Percentiles rank a stretch among this genome's conserved stretches.
These are phyloP conservation scores for Anguilla rostrata DNA, from an alignment of 2,113 vertebrate species.

Conservation along the genomic window DNA sequence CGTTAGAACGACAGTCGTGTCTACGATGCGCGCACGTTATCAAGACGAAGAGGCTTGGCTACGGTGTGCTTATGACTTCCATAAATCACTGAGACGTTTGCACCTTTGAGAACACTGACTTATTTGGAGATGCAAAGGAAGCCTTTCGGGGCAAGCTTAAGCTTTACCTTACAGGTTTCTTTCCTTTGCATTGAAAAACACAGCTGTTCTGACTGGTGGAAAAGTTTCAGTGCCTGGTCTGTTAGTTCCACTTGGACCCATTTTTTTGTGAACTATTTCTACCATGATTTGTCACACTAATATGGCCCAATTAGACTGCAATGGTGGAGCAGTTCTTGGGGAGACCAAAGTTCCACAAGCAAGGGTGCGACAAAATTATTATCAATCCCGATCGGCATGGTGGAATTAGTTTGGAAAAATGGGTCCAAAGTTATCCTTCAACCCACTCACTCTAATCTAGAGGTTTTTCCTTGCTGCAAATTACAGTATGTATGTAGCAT, in stretches of 20 bases:
- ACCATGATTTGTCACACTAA: no score
- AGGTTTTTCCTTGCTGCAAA: background rate
- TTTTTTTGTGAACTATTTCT: no score
- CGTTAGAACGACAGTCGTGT: background rate
- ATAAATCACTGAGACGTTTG: background rate
- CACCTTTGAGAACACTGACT: background rate
- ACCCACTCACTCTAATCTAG: no score
- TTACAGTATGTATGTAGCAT: background rate
- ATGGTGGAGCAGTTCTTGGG: no score
- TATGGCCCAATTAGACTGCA: no score
- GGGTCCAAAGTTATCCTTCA: no score
- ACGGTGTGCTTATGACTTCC: background rate
- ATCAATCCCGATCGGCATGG: no score
- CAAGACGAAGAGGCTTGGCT: background rate
- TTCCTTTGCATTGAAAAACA: background rate
- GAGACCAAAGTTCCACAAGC: no score
- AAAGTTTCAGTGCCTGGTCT: background rate
- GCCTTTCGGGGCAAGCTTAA: background rate
- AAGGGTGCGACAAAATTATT: no score
- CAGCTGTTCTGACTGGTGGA: background rate
- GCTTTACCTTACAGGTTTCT: background rate
- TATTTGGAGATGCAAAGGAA: constrained; percentile 4
- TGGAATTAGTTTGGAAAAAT: no score
- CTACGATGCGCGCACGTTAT: background rate
- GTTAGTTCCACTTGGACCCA: background rate